A percentile compares a stretch with the other conserved stretches of the same genome.
phyloP scores from a whole-genome alignment of 2,888 invertebrate genomes.

The Tridacna gigas region DNA sequence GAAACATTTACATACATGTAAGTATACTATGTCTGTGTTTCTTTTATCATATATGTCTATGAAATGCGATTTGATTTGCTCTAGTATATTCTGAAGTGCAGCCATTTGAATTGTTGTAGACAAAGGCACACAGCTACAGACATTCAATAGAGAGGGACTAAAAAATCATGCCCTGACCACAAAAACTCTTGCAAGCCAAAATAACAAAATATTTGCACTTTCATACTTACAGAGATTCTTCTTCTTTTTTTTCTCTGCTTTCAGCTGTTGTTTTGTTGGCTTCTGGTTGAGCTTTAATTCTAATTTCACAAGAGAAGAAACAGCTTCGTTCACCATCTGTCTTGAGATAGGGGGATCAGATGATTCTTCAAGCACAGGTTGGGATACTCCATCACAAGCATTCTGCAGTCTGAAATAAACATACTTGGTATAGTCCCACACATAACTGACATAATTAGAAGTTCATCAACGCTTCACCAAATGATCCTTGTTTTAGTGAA shows the following conservation, averaged over 20 bases:
- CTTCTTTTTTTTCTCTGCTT: conserved; percentile 14
- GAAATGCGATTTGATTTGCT: too few species aligned
- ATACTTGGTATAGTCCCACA: neutral
- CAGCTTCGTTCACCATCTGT: conserved; percentile 4
- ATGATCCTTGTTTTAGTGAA: too few species aligned
- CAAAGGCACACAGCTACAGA: too few species aligned
- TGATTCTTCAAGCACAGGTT: neutral
- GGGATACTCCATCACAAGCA: conserved; percentile 1
- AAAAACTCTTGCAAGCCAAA: too few species aligned
- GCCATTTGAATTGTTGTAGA: too few species aligned
- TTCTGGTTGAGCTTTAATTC: neutral
- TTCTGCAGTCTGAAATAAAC: neutral
- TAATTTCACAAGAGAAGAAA: neutral
- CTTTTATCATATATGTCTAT: too few species aligned
- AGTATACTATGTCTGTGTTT: too few species aligned
- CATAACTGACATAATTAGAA: neutral
- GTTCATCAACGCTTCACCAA: neutral
- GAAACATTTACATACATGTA: too few species aligned
- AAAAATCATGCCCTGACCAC: too few species aligned
- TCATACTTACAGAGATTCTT: conserved; percentile 7
- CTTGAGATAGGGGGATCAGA: neutral
- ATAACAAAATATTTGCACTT: neutral
- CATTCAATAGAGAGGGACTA: too few species aligned
- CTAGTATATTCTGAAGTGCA: too few species aligned
- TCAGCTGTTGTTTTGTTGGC: conserved; percentile 5